Evolutionary conservation across 2,113 vertebrate genomes (phyloP), one percentile per base, ranked within the genome.

Genomic region (Corythornis cristatus): DNA sequence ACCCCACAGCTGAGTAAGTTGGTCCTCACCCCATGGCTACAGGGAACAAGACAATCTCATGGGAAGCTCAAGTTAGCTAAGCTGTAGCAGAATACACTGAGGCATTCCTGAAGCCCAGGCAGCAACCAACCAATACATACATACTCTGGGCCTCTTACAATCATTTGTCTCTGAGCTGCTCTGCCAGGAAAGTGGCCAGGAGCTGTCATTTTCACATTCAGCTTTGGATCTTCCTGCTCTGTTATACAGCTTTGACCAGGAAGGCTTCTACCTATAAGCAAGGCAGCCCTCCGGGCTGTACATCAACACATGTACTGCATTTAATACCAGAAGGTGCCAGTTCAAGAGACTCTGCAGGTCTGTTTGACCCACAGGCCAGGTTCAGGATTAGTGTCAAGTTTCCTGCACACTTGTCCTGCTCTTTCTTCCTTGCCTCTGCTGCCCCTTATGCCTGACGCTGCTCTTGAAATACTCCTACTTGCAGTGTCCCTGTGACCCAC

Each of bases 141-240:
- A 7, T 0, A 0, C 73, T 65, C 83, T 81, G 85, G 56, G 88
- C 70, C 42, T 74, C 54, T 74, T 92, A 95, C 88, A 93, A 91
- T 96, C 96, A 42, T 66, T 78, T 73, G 87, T 96, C 94, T 84
- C 43, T 29, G 85, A 90, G 91, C 79, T 0, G 56, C 92, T 79
- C 85, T 45, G 86, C 83, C 79, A 70, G 29, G 15, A 67, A 83
- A 35, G 35, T 37, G 66, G 64, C 83, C 1, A 0, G 23, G 65
- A 92, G 86, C 94, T 96, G 93, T 93, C 86, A 76, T 93, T 83
- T 87, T 74, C 79, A 96, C 89, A 96, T 96, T 95, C 87, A 75
- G 72, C 46, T 91, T 92, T 83, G 67, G 57, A 43, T 75, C 87
- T 46, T 88, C 35, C 33, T 83, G 76, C 43, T 95, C 71, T 73